phyloP scores from a whole-genome alignment of 2,797 vertebrate genomes.

The Sardinella longiceps region DNA sequence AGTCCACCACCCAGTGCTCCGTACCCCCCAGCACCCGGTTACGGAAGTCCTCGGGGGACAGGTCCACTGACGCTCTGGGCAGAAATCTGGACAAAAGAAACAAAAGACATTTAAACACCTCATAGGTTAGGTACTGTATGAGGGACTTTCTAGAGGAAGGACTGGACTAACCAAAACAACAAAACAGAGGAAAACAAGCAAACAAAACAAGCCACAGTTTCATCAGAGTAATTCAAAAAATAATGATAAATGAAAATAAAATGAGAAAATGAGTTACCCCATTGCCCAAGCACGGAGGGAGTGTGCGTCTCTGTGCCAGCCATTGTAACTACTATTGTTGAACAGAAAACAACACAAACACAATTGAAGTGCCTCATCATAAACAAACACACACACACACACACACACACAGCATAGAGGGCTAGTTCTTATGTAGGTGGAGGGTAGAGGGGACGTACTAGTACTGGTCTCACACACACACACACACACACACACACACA shows the following conservation, averaged over 20 bases:
- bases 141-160: neutral
- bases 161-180: neutral
- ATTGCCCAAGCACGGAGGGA: constrained; percentile 89
- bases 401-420: no score
- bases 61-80: constrained; percentile 83
- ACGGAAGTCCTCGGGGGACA: constrained; percentile 86
- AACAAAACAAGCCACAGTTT: no score
- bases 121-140: neutral
- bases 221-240: neutral
- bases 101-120: neutral
- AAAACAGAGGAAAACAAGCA: neutral
- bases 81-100: constrained; percentile 76
- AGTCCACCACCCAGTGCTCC: constrained; percentile 94
- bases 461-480: constrained; percentile 62
- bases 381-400: no score
- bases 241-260: no score
- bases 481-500: no score
- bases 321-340: constrained; percentile 82
- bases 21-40: constrained; percentile 83
- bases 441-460: constrained; percentile 71
- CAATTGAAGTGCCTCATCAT: constrained; percentile 26
- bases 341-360: constrained; percentile 42
- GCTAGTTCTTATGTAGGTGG: neutral
- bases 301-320: constrained; percentile 91
- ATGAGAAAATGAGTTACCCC: constrained; percentile 76